phyloP scores from a whole-genome alignment of 2,888 invertebrate genomes.

The Ectemnius lituratus region DNA sequence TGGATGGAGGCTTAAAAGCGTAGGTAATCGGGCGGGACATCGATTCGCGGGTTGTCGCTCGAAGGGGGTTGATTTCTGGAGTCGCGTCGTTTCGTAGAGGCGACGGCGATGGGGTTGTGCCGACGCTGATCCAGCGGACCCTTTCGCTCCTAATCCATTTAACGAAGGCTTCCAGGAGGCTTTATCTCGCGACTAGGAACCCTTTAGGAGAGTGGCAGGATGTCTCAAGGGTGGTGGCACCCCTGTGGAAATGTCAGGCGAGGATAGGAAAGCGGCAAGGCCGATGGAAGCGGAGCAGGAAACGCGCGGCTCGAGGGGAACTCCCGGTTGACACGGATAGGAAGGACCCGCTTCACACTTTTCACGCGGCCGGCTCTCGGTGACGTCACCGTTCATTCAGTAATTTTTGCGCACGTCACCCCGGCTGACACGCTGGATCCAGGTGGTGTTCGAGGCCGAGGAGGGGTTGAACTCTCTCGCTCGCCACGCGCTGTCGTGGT shows the following conservation, averaged over 20 bases:
- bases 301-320: constrained; percentile 23
- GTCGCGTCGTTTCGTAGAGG: not conserved
- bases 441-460: constrained; percentile 56
- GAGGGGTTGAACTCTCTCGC: constrained; percentile 61
- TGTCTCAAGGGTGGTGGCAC: constrained; percentile 15
- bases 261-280: constrained; percentile 8
- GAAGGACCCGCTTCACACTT: constrained; percentile 60
- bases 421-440: constrained; percentile 66
- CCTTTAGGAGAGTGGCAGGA: constrained; percentile 25
- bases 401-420: constrained; percentile 77
- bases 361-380: constrained; percentile 58
- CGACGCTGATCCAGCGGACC: constrained; percentile 40
- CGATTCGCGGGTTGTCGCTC: not conserved
- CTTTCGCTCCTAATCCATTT: constrained; percentile 59
- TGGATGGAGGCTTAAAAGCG: no score
- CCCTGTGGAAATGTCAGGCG: not conserved
- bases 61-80: not conserved
- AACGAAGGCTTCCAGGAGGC: constrained; percentile 59
- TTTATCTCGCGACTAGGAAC: constrained; percentile 51
- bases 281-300: constrained; percentile 24
- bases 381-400: constrained; percentile 78
- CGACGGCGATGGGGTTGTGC: constrained; percentile 38
- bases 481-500: constrained; percentile 46
- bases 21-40: not conserved
- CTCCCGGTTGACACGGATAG: constrained; percentile 53